Evolutionary conservation across 2,797 vertebrate species (phyloP).

Genomic region (Salmo trutta): DNA sequence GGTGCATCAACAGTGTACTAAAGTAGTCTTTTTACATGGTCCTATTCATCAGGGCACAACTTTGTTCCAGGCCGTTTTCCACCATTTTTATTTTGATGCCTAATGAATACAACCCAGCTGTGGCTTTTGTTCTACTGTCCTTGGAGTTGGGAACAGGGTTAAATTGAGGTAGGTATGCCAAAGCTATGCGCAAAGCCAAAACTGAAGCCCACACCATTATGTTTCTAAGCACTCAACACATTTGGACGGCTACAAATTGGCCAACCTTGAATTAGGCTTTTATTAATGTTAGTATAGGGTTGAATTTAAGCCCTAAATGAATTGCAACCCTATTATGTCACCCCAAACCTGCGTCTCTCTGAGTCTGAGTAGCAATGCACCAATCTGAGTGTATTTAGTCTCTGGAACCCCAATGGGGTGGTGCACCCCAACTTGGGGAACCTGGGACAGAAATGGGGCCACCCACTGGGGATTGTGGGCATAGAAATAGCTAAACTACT

Average conservation of each 20-base stretch:
- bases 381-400: conserved; percentile 1
- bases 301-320: neutral
- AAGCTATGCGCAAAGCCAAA: neutral
- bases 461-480: conserved; percentile 41
- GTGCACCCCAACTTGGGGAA: neutral
- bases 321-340: conserved; percentile 9
- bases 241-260: neutral
- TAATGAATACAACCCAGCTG: neutral
- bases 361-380: conserved; percentile 3
- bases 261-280: neutral
- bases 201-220: neutral
- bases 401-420: neutral
- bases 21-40: too few relatives aligned
- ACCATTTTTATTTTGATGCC: neutral
- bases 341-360: conserved; percentile 10
- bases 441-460: neutral
- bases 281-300: neutral
- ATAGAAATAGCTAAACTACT: neutral
- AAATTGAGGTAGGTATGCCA: neutral
- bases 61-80: neutral
- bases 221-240: neutral
- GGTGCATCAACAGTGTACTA: conserved; percentile 14
- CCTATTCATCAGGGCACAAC: too few relatives aligned
- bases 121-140: neutral
- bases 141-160: neutral